phyloP scores from a whole-genome alignment of 2,888 invertebrate genomes.

The Rhaphigaster nebulosa region DNA sequence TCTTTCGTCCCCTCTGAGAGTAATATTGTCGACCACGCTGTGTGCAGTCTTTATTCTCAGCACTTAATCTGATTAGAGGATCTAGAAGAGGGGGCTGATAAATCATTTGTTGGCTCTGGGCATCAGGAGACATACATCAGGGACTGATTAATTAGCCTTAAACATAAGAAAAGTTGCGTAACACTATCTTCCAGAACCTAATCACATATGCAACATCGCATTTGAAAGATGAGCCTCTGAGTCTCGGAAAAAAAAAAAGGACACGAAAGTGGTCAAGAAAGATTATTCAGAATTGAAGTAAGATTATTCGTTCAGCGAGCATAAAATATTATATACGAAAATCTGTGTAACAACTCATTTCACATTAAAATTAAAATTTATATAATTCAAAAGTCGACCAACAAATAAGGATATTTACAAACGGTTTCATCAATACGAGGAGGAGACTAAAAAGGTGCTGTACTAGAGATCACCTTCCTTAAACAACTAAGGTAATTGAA shows the following conservation, averaged over 20 bases:
- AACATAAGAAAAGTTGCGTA: not conserved
- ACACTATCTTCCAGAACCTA: not conserved
- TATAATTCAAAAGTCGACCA: no score
- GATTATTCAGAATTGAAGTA: not conserved
- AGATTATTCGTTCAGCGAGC: not conserved
- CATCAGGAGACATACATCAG: not conserved
- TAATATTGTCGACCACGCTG: not conserved
- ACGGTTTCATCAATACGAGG: no score
- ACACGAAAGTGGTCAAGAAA: not conserved
- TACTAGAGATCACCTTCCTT: no score
- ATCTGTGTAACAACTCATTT: no score
- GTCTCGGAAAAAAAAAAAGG: not conserved
- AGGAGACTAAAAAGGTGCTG: no score
- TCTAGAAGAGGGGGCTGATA: not conserved
- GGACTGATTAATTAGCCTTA: not conserved
- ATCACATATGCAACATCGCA: not conserved
- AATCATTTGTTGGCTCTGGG: not conserved
- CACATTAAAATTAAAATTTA: no score
- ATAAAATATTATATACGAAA: no score
- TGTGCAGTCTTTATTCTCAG: not conserved
- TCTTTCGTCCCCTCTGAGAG: not conserved
- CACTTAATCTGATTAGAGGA: slow-evolving; percentile 28
- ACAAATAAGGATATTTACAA: no score
- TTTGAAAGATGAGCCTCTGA: not conserved
- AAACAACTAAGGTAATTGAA: no score